Percentiles rank a stretch among this genome's conserved stretches.
These are phyloP conservation scores for Drosophila nikananu DNA, from an alignment of 1,140 invertebrate species.

Conservation along the genomic window DNA sequence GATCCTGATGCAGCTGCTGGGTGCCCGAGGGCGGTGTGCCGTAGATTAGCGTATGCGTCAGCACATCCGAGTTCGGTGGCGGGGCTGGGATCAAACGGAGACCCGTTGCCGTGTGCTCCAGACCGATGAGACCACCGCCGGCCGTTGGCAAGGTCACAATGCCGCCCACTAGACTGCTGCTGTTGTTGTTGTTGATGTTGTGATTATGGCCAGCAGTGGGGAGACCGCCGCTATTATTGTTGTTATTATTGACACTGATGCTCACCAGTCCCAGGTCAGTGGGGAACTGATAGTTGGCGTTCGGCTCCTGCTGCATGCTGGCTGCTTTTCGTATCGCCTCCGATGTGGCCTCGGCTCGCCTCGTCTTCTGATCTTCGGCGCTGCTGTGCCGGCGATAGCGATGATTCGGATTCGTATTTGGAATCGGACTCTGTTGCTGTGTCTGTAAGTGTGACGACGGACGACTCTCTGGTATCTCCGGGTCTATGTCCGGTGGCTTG, in stretches of 20 bases:
- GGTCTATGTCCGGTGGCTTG: constrained; percentile 66
- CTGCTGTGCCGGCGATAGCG: constrained; percentile 72
- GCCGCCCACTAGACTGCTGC: constrained; percentile 38
- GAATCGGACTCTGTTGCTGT: constrained; percentile 12
- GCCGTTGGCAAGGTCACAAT: constrained; percentile 67
- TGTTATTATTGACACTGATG: constrained; percentile 66
- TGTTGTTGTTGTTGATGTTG: constrained; percentile 25
- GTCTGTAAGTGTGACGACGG: constrained; percentile 9
- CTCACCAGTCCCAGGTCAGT: constrained; percentile 84
- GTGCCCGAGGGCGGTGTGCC: constrained; percentile 72
- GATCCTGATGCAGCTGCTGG: constrained; percentile 71
- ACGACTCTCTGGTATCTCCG: constrained; percentile 10
- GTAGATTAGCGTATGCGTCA: constrained; percentile 81
- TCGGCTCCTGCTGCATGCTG: constrained; percentile 85
- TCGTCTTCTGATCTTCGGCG: constrained; percentile 70
- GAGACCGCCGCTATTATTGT: constrained; percentile 38
- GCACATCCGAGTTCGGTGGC: constrained; percentile 67
- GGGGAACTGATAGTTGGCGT: constrained; percentile 85
- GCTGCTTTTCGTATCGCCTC: constrained; percentile 64
- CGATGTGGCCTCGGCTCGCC: constrained; percentile 40
- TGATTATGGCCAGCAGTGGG: constrained; percentile 26
- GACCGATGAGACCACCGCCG: constrained; percentile 59
- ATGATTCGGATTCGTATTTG: constrained; percentile 18
- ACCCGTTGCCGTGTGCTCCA: constrained; percentile 70
- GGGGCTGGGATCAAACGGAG: constrained; percentile 58